Percentiles rank a stretch among this genome's conserved stretches.
phyloP scores from a whole-genome alignment of 2,797 vertebrate genomes.

The Apogon talboti region DNA sequence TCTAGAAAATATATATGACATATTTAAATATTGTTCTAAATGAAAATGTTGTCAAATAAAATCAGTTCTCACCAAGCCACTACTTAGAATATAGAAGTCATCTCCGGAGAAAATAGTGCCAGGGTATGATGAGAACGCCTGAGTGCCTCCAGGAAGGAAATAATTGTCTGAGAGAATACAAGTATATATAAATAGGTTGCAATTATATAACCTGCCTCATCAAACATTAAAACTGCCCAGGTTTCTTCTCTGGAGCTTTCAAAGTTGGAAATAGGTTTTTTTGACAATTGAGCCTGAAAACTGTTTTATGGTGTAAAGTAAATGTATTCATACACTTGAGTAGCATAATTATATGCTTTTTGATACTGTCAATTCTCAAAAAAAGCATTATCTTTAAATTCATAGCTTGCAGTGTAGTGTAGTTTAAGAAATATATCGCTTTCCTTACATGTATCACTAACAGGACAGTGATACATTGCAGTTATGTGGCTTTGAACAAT shows the following conservation, averaged over 20 bases:
- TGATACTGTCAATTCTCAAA: too few relatives aligned
- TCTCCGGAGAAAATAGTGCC: slow-evolving; percentile 93
- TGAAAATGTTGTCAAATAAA: not conserved
- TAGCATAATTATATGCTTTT: too few relatives aligned
- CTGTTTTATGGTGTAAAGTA: not conserved
- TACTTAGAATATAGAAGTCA: slow-evolving; percentile 95
- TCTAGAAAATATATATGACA: not conserved
- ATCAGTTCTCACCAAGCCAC: slow-evolving; percentile 88
- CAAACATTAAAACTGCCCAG: not conserved
- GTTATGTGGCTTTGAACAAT: too few relatives aligned
- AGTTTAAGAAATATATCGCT: too few relatives aligned
- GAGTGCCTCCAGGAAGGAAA: slow-evolving; percentile 83
- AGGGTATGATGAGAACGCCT: slow-evolving; percentile 94
- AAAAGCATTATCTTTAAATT: too few relatives aligned
- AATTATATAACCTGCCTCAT: not conserved
- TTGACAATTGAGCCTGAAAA: not conserved
- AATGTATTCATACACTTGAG: not conserved
- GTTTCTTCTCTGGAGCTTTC: not conserved
- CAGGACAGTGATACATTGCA: too few relatives aligned
- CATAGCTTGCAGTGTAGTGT: too few relatives aligned
- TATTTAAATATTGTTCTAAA: not conserved
- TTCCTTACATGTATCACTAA: too few relatives aligned
- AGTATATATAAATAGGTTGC: slow-evolving; percentile 13
- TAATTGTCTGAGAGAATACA: slow-evolving; percentile 53
- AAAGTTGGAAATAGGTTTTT: not conserved